Percentiles rank a stretch among this genome's conserved stretches.
Conservation (phyloP, 92 coral and sea anemone genomes). For the Porites lobata region DNA sequence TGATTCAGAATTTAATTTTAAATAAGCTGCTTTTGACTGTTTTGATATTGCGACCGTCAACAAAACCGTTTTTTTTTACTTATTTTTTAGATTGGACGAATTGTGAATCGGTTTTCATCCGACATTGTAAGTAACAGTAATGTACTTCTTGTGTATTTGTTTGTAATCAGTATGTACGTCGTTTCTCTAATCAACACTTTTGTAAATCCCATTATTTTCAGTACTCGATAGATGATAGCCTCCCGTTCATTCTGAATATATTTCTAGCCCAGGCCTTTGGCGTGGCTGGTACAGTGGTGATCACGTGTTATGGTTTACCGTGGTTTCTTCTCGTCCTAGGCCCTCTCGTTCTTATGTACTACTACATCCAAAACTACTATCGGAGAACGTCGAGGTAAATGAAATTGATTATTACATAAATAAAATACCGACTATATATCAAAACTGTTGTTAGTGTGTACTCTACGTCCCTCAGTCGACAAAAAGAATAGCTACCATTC, state of each 20-base stretch:
- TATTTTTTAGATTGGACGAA: conserved; percentile 86
- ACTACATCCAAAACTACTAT: conserved; percentile 96
- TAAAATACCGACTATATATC: too few relatives aligned
- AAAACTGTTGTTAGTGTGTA: too few relatives aligned
- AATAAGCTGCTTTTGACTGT: not conserved
- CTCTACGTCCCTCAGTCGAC: too few relatives aligned
- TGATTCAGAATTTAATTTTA: too few relatives aligned
- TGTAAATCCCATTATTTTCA: conserved; percentile 8
- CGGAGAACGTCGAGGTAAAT: conserved; percentile 94
- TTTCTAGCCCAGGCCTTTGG: conserved; percentile 98
- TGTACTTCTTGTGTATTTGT: not conserved
- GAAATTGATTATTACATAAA: too few relatives aligned
- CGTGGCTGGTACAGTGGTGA: conserved; percentile 93
- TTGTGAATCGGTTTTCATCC: conserved; percentile 95
- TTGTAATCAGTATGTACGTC: too few relatives aligned
- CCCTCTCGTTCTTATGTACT: conserved; percentile 92
- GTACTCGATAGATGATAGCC: conserved; percentile 98
- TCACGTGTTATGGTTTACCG: conserved; percentile 98
- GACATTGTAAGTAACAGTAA: conserved; percentile 79
- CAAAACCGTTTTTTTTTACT: too few relatives aligned
- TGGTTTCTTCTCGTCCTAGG: conserved; percentile 88
- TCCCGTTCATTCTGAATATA: conserved; percentile 97
- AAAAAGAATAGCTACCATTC: too few relatives aligned
- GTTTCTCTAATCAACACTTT: too few relatives aligned
- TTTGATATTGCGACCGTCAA: not conserved